Percentiles rank a stretch among this genome's conserved stretches.
These are phyloP conservation scores for Esox lucius DNA, from an alignment of 2,797 vertebrate species.

Conservation along the genomic window DNA sequence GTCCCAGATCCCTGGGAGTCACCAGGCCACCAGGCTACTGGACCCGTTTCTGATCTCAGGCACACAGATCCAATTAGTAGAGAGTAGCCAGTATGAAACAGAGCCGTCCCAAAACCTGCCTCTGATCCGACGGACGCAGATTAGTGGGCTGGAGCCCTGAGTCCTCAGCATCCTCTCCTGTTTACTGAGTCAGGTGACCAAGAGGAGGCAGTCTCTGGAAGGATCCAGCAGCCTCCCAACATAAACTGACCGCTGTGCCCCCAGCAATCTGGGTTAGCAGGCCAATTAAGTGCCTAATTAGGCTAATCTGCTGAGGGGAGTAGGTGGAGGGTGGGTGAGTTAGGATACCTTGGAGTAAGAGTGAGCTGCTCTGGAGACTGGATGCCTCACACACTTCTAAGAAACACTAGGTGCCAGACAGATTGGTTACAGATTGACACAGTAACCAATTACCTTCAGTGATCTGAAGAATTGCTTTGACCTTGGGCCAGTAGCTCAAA, in stretches of 20 bases:
- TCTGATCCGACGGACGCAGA: constrained; percentile 18
- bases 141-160: constrained; percentile 18
- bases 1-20: constrained; percentile 37
- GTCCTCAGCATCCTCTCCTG: constrained; percentile 2
- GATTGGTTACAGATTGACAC: constrained; percentile 34
- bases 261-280: constrained; percentile 63
- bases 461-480: constrained; percentile 4
- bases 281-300: constrained; percentile 69
- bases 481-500: constrained; percentile 12
- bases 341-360: constrained; percentile 27
- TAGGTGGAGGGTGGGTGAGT: constrained; percentile 38
- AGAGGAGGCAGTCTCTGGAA: neutral
- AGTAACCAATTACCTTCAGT: constrained; percentile 26
- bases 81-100: constrained; percentile 36
- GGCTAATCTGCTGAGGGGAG: constrained; percentile 55
- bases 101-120: constrained; percentile 43
- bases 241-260: constrained; percentile 36
- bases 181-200: constrained; percentile 4
- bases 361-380: constrained; percentile 9
- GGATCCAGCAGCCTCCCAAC: constrained; percentile 13
- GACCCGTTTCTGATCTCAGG: constrained; percentile 60
- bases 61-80: constrained; percentile 62
- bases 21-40: constrained; percentile 29
- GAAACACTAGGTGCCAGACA: constrained; percentile 37
- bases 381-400: constrained; percentile 18